These are phyloP conservation scores for Julus scanicus DNA, from an alignment of 2,888 invertebrate species.

Conservation along the genomic window DNA sequence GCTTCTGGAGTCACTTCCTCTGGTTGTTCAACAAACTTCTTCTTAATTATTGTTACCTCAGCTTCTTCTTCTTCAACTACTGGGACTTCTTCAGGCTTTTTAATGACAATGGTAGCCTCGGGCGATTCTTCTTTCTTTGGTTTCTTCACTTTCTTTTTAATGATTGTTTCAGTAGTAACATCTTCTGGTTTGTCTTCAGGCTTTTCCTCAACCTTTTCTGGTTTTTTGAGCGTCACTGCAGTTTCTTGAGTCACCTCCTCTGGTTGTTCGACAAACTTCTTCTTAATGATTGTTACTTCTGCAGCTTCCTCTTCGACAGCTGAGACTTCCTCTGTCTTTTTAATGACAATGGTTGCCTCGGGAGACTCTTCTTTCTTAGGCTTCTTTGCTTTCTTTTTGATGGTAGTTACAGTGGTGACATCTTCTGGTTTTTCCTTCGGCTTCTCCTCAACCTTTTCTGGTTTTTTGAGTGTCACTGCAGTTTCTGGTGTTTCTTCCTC, in stretches of 20 bases:
- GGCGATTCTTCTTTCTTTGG: constrained; percentile 55
- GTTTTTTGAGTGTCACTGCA: constrained; percentile 2
- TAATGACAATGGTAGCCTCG: constrained; percentile 41
- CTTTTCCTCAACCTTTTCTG: constrained; percentile 2
- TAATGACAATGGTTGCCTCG: constrained; percentile 50
- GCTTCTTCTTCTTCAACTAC: constrained; percentile 57
- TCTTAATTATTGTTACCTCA: constrained; percentile 58
- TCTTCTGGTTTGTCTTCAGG: constrained; percentile 28
- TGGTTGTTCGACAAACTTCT: constrained; percentile 51
- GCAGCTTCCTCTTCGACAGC: constrained; percentile 5
- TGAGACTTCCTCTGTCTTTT: constrained; percentile 52
- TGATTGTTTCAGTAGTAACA: constrained; percentile 35
- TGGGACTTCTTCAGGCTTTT: constrained; percentile 49
- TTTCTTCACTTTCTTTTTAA: constrained; percentile 54
- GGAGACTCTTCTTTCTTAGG: constrained; percentile 48
- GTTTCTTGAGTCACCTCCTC: constrained; percentile 35
- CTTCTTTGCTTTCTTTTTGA: constrained; percentile 54
- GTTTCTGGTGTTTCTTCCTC: constrained; percentile 66
- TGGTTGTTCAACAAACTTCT: constrained; percentile 31
- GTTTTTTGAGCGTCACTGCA: background rate
- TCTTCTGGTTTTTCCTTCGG: constrained; percentile 55
- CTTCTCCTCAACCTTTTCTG: constrained; percentile 55
- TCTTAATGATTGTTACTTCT: constrained; percentile 40
- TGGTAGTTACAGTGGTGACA: constrained; percentile 53
- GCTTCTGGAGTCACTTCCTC: constrained; percentile 55